Percentiles rank a stretch among this genome's conserved stretches.
phyloP scores from a whole-genome alignment of 1,140 invertebrate genomes.

The Drosophila aff. region DNA sequence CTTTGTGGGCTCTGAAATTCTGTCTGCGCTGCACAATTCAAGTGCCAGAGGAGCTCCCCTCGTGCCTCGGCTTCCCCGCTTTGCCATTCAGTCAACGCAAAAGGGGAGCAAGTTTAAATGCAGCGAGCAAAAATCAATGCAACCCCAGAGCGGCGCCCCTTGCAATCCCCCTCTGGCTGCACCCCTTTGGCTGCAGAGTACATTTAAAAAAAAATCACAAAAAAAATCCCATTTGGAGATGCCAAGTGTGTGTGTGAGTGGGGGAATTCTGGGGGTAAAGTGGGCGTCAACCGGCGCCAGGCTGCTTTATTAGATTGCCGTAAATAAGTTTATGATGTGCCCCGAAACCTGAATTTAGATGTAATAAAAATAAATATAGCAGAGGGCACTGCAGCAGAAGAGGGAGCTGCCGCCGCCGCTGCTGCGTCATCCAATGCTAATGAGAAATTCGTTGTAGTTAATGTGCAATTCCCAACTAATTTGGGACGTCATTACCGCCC shows the following conservation, averaged over 20 bases:
- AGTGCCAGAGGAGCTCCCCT: conserved; percentile 29
- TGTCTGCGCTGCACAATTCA: conserved; percentile 80
- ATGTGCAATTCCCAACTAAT: conserved; percentile 33
- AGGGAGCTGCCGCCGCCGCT: conserved; percentile 1
- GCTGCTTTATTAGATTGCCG: conserved; percentile 80
- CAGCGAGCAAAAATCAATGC: conserved; percentile 83
- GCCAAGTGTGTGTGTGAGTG: conserved; percentile 4
- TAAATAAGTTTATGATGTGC: conserved; percentile 77
- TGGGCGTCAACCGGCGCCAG: conserved; percentile 72
- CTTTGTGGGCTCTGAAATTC: conserved; percentile 60
- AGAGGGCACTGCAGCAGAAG: conserved; percentile 12
- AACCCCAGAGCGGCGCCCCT: conserved; percentile 63
- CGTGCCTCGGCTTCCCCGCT: background rate
- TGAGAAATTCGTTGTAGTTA: conserved; percentile 15
- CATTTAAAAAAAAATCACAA: conserved; percentile 19
- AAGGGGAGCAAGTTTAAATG: conserved; percentile 84
- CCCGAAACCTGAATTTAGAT: conserved; percentile 41
- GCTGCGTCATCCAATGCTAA: conserved; percentile 32
- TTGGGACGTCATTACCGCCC: conserved; percentile 40
- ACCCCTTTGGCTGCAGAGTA: conserved; percentile 11
- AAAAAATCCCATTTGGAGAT: conserved; percentile 50
- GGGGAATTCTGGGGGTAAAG: conserved; percentile 1
- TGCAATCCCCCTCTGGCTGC: conserved; percentile 2
- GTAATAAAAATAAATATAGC: conserved; percentile 36
- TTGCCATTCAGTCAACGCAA: conserved; percentile 23